These are phyloP conservation scores for Notoglanidium macrostoma DNA, from an alignment of 2,797 vertebrate species.

Conservation along the genomic window DNA sequence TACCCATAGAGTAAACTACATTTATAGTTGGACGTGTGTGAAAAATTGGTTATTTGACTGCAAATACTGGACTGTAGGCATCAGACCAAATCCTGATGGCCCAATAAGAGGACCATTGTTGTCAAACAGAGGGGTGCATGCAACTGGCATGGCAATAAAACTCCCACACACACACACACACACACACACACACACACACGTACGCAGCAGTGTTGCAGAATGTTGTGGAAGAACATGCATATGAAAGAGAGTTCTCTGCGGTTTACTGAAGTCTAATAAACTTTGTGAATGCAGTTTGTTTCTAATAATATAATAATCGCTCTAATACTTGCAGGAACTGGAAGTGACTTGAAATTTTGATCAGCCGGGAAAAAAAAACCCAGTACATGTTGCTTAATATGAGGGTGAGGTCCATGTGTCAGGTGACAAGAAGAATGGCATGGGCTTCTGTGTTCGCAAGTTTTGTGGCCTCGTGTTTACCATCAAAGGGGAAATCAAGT, in stretches of 20 bases:
- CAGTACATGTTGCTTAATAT: not conserved
- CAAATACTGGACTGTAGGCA: slow-evolving; percentile 28
- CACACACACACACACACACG: slow-evolving; percentile 12
- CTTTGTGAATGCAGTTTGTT: not conserved
- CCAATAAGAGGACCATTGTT: slow-evolving; percentile 44
- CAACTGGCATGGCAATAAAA: slow-evolving; percentile 39
- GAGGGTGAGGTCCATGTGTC: not conserved
- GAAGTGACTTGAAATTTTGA: not conserved
- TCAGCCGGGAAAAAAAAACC: not conserved
- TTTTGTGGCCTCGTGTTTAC: not conserved
- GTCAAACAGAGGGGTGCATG: slow-evolving; percentile 33
- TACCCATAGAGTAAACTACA: slow-evolving; percentile 13
- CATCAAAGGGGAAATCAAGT: slow-evolving; percentile 8
- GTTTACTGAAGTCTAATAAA: not conserved
- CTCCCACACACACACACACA: slow-evolving; percentile 24
- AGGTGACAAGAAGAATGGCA: not conserved
- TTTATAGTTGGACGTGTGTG: slow-evolving; percentile 8
- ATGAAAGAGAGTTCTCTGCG: not conserved
- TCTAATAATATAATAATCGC: not conserved
- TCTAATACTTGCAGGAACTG: not conserved
- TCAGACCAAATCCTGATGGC: slow-evolving; percentile 41
- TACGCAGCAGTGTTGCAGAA: not conserved
- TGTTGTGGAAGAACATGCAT: not conserved
- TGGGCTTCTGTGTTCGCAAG: not conserved
- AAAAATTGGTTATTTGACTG: slow-evolving; percentile 26